Evolutionary conservation across 2,888 invertebrate genomes (phyloP).

Genomic region (Pseudococcus longispinus): DNA sequence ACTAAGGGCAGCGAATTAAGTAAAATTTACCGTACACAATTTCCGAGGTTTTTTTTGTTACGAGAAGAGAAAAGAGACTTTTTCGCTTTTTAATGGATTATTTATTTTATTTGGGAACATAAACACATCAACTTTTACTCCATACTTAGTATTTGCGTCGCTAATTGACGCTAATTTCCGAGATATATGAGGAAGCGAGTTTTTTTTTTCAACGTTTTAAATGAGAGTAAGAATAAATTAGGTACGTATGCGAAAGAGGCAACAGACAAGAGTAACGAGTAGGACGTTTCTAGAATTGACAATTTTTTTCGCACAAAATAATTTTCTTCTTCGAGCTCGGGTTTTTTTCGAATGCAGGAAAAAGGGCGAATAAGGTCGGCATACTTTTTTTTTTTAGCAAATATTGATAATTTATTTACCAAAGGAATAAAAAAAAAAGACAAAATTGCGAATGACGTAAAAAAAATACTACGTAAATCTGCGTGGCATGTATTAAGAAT

Average conservation of each 20-base stretch:
- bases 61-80: neutral
- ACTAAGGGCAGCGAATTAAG: neutral
- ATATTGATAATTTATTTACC: neutral
- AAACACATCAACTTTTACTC: neutral
- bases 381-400: neutral
- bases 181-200: neutral
- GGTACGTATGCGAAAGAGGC: neutral
- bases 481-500: neutral
- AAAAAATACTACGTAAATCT: neutral
- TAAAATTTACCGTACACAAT: neutral
- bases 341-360: neutral
- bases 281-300: neutral
- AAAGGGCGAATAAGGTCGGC: neutral
- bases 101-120: neutral
- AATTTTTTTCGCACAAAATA: neutral
- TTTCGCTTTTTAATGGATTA: neutral
- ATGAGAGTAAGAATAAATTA: neutral
- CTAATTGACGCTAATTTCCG: conserved; percentile 1
- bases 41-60: neutral
- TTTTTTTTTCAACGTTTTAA: neutral
- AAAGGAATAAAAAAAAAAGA: neutral
- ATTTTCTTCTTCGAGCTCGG: neutral
- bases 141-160: neutral
- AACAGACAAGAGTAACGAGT: neutral
- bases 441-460: neutral